phyloP scores from a whole-genome alignment of 2,113 vertebrate genomes.

The Poecile atricapillus region DNA sequence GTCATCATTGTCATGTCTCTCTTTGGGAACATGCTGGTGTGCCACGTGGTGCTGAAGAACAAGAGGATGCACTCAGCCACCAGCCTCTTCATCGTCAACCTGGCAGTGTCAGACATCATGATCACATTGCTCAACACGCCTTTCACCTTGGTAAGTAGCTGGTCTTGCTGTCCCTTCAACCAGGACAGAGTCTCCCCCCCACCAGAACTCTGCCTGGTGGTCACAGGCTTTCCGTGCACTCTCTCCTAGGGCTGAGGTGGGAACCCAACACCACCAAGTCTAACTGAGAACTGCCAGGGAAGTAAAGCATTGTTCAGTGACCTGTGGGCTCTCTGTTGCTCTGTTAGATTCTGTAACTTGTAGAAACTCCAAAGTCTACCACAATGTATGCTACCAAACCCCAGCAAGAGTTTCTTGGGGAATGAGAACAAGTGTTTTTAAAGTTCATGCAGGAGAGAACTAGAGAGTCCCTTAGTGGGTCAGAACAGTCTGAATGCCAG shows the following conservation, averaged over 20 bases:
- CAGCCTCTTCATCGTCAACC: conserved; percentile 65
- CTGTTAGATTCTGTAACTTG: neutral
- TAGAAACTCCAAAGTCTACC: neutral
- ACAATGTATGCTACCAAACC: neutral
- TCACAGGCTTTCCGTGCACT: neutral
- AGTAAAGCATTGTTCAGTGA: neutral
- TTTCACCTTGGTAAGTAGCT: conserved; percentile 64
- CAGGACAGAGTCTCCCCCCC: neutral
- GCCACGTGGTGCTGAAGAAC: conserved; percentile 77
- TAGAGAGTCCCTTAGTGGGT: neutral
- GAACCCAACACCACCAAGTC: neutral
- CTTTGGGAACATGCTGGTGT: conserved; percentile 78
- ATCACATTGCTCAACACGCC: conserved; percentile 67
- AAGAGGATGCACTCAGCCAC: conserved; percentile 74
- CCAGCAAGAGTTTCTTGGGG: neutral
- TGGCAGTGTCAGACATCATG: conserved; percentile 66
- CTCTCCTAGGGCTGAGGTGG: neutral
- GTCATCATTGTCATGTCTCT: conserved; percentile 76
- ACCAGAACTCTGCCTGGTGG: neutral
- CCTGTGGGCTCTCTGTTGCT: neutral
- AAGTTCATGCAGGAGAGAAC: neutral
- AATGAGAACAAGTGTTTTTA: neutral
- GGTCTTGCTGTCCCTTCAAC: neutral
- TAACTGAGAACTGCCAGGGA: neutral
- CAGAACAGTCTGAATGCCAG: neutral